Percentiles rank a stretch among this genome's conserved stretches.
Conservation (phyloP, 2,888 invertebrate genomes). For the Perithous albicinctus region DNA sequence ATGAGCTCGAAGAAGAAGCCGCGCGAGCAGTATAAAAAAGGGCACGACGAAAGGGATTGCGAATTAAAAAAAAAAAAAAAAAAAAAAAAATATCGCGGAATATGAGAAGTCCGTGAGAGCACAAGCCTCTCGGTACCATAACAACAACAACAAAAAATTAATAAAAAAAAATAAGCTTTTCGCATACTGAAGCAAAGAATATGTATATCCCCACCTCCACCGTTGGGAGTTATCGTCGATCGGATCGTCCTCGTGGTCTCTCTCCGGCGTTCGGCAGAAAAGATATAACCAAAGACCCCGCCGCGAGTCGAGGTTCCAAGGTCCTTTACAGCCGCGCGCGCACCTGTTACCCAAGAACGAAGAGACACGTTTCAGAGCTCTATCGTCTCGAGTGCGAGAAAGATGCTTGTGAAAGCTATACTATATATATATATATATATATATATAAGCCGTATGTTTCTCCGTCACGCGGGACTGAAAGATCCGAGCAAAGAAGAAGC, state of each 20-base stretch:
- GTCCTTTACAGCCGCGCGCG: slow-evolving; percentile 59
- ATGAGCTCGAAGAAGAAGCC: slow-evolving; percentile 42
- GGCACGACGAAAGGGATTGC: slow-evolving; percentile 40
- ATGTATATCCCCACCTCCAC: not conserved
- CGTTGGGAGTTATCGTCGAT: slow-evolving; percentile 74
- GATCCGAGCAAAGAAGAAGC: slow-evolving; percentile 50
- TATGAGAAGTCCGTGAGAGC: slow-evolving; percentile 68
- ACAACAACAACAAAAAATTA: slow-evolving; percentile 1
- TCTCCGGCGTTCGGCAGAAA: slow-evolving; percentile 66
- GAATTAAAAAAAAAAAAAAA: slow-evolving; percentile 19
- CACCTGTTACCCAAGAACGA: slow-evolving; percentile 69
- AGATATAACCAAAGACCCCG: slow-evolving; percentile 59
- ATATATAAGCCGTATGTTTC: not conserved
- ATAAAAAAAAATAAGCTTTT: slow-evolving; percentile 29
- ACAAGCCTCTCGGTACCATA: slow-evolving; percentile 8
- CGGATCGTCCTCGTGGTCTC: slow-evolving; percentile 74
- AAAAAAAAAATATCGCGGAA: slow-evolving; percentile 68
- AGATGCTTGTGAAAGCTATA: slow-evolving; percentile 23
- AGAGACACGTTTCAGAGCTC: not conserved
- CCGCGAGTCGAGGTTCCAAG: slow-evolving; percentile 65
- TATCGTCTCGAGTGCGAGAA: slow-evolving; percentile 20
- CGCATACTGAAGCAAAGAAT: slow-evolving; percentile 55
- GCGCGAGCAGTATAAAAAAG: not conserved
- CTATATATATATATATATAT: not conserved
- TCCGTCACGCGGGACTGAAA: slow-evolving; percentile 42